phyloP scores from a whole-genome alignment of 2,113 vertebrate species.

The Chloropsis cyanopogon region DNA sequence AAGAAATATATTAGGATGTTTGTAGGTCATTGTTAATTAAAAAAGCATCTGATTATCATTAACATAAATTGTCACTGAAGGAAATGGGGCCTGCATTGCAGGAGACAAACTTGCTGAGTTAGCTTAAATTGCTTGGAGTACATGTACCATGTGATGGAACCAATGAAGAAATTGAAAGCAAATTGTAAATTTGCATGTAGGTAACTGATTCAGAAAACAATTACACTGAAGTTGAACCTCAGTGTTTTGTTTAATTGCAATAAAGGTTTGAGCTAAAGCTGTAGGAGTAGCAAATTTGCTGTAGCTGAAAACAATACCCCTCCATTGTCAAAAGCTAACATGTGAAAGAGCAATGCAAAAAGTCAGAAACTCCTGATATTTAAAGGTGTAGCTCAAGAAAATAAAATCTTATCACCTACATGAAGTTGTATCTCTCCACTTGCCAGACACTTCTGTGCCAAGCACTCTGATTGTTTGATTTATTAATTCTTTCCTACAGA shows the following conservation, averaged over 20 bases:
- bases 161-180: constrained; percentile 12
- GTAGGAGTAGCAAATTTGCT: neutral
- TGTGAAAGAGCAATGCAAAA: neutral
- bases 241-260: neutral
- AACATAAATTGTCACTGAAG: constrained; percentile 57
- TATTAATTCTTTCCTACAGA: neutral
- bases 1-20: constrained; percentile 39
- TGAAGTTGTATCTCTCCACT: neutral
- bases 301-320: neutral
- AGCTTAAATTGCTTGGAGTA: constrained; percentile 34
- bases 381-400: neutral
- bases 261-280: neutral
- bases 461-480: neutral
- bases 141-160: neutral
- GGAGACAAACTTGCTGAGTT: constrained; percentile 25
- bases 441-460: neutral
- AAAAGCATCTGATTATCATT: constrained; percentile 61
- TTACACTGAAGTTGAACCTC: neutral
- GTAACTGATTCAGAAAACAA: neutral
- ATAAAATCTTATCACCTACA: neutral
- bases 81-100: constrained; percentile 35
- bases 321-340: neutral
- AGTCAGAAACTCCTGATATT: neutral
- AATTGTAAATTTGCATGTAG: constrained; percentile 4
- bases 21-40: constrained; percentile 60